A percentile compares a stretch with the other conserved stretches of the same genome.
These are phyloP conservation scores for Brachionus plicatilis DNA, from an alignment of 1,140 invertebrate species.

Conservation along the genomic window DNA sequence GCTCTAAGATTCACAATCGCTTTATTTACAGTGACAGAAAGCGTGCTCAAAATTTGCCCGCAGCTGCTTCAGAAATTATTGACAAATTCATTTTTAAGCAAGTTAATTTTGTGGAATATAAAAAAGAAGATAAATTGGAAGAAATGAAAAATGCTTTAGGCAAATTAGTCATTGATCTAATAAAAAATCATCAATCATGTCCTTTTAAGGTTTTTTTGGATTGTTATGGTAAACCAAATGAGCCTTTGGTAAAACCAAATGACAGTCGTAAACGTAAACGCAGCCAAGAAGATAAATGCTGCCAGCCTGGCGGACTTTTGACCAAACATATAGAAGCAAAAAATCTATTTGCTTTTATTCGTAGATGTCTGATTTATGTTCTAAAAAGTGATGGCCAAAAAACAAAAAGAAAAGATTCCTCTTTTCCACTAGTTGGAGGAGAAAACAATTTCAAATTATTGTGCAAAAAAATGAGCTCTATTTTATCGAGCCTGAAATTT, in stretches of 20 bases:
- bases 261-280: background rate
- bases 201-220: slow-evolving; percentile 23
- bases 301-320: background rate
- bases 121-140: background rate
- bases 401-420: background rate
- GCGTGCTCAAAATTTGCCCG: background rate
- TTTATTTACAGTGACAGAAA: slow-evolving; percentile 29
- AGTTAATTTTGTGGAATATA: background rate
- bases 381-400: background rate
- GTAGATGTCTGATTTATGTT: slow-evolving; percentile 14
- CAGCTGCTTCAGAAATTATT: background rate
- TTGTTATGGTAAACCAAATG: slow-evolving; percentile 2
- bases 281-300: background rate
- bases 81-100: background rate
- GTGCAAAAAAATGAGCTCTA: background rate
- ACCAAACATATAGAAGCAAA: background rate
- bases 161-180: background rate
- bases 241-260: background rate
- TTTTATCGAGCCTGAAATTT: slow-evolving; percentile 20
- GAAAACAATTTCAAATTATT: slow-evolving; percentile 19
- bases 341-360: slow-evolving; percentile 7
- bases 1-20: background rate
- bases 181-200: background rate
- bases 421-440: slow-evolving; percentile 2
- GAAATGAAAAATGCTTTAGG: background rate